phyloP scores from a whole-genome alignment of 2,888 invertebrate genomes.

The Oscheius sp. region DNA sequence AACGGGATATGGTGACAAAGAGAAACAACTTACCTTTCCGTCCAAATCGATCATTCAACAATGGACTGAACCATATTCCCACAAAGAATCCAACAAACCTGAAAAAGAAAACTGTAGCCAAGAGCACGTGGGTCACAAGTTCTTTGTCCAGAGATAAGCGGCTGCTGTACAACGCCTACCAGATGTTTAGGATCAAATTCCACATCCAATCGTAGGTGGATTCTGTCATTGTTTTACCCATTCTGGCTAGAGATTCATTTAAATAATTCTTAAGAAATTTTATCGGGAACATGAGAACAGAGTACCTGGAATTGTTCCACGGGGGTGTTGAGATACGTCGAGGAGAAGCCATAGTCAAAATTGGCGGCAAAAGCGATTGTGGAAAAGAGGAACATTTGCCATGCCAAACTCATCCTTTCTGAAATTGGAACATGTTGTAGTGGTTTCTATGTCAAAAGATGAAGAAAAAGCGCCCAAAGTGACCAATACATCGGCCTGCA shows the following conservation, averaged over 20 bases:
- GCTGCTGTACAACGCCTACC: conserved; percentile 37
- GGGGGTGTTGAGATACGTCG: conserved; percentile 64
- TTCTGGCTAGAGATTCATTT: conserved; percentile 42
- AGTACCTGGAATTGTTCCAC: conserved; percentile 60
- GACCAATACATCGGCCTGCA: no score
- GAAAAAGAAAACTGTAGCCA: neutral
- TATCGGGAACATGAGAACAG: no score
- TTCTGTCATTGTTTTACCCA: conserved; percentile 46
- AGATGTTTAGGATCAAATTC: conserved; percentile 64
- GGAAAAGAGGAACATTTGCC: conserved; percentile 45
- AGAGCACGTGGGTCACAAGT: neutral
- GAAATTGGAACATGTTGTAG: no score
- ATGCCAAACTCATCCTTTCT: conserved; percentile 3
- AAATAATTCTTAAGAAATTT: conserved; percentile 38
- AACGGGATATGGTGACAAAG: conserved; percentile 8
- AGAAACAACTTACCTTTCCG: conserved; percentile 48
- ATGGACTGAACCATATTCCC: conserved; percentile 63
- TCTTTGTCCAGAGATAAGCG: conserved; percentile 20
- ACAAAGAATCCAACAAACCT: conserved; percentile 64
- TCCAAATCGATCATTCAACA: conserved; percentile 64
- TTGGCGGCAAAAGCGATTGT: conserved; percentile 57
- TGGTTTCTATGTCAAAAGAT: no score
- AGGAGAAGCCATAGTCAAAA: conserved; percentile 65
- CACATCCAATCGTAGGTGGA: conserved; percentile 53
- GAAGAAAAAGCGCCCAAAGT: no score